A percentile compares a stretch with the other conserved stretches of the same genome.
Evolutionary conservation across 1,140 invertebrate genomes (phyloP).

Genomic region (Drosophila melanogaster): Release_6_plus_ISO1_MT NT_033779.5:14279501-14280000

Average conservation of each 20-base stretch:
- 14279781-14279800: conserved; percentile 24
- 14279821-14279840: conserved; percentile 64
- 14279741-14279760: conserved; percentile 58
- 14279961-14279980: conserved; percentile 47
- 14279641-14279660: conserved; percentile 14
- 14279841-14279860: conserved; percentile 57
- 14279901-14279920: conserved; percentile 26
- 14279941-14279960: neutral
- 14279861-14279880: conserved; percentile 20
- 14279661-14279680: conserved; percentile 41
- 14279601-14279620: conserved; percentile 48
- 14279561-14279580: conserved; percentile 14
- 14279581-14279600: conserved; percentile 33
- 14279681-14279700: conserved; percentile 76
- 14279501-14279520: conserved; percentile 40
- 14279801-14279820: conserved; percentile 57
- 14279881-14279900: conserved; percentile 27
- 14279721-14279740: conserved; percentile 80
- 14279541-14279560: conserved; percentile 7
- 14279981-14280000: conserved; percentile 61
- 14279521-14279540: neutral
- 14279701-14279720: conserved; percentile 74
- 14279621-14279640: conserved; percentile 75
- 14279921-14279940: conserved; percentile 6
- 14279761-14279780: conserved; percentile 72